Conservation (phyloP, 1,140 invertebrate genomes). For the Euwallacea fornicatus region DNA sequence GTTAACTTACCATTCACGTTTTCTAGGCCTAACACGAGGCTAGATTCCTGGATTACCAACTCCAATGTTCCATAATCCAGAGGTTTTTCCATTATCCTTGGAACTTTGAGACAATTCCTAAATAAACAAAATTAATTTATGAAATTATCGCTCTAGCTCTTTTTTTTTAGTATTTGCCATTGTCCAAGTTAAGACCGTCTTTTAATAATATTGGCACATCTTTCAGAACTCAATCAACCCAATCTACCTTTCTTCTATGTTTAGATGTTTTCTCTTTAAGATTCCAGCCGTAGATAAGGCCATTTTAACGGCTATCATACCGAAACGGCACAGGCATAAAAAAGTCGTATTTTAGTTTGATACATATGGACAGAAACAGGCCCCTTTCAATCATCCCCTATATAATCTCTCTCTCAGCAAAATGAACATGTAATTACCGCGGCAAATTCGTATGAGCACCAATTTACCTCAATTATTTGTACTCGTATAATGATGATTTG, state of each 20-base stretch:
- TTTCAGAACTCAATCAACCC: constrained; percentile 66
- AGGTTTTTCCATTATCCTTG: constrained; percentile 61
- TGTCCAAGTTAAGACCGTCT: constrained; percentile 69
- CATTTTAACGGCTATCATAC: constrained; percentile 64
- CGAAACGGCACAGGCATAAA: constrained; percentile 41
- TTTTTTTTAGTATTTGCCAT: constrained; percentile 47
- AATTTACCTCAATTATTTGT: too few species aligned
- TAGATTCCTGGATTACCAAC: constrained; percentile 52
- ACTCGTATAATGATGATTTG: too few species aligned
- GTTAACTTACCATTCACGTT: constrained; percentile 59
- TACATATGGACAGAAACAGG: too few species aligned
- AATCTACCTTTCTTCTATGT: constrained; percentile 62
- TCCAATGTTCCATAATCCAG: constrained; percentile 63
- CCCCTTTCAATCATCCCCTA: too few species aligned
- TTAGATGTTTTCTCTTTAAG: constrained; percentile 66
- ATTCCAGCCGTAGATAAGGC: constrained; percentile 71
- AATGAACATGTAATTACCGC: too few species aligned
- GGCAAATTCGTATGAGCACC: too few species aligned
- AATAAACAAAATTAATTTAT: constrained; percentile 23
- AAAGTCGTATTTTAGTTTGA: background rate
- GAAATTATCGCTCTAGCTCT: background rate
- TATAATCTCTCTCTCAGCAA: too few species aligned
- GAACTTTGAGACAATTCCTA: constrained; percentile 74
- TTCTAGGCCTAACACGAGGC: constrained; percentile 55
- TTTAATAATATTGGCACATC: constrained; percentile 75